Conservation (phyloP, 2,113 vertebrate species). For the Phycodurus eques region DNA sequence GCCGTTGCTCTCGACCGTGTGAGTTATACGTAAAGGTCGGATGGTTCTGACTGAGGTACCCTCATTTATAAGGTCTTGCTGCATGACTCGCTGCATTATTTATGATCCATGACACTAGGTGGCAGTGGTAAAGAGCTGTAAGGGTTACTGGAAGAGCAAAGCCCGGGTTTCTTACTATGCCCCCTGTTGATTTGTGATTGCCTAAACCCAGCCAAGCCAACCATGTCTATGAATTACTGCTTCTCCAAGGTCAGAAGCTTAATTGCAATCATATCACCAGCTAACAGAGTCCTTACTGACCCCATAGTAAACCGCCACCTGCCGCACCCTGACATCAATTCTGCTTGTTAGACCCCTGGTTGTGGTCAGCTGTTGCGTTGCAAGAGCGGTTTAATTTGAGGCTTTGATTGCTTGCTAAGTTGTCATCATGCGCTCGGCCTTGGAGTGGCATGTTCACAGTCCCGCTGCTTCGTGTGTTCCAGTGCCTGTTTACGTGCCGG, state of each 20-base stretch:
- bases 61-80: slow-evolving; percentile 6
- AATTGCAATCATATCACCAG: slow-evolving; percentile 22
- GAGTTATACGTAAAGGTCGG: slow-evolving; percentile 2
- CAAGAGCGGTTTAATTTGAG: slow-evolving; percentile 20
- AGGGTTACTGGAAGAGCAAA: slow-evolving; percentile 1
- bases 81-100: slow-evolving; percentile 6
- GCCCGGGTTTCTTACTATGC: background rate
- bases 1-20: background rate
- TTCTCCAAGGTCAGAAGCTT: slow-evolving; percentile 15
- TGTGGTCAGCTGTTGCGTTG: slow-evolving; percentile 6
- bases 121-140: background rate
- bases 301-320: slow-evolving; percentile 1
- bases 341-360: slow-evolving; percentile 22
- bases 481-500: slow-evolving; percentile 50
- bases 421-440: slow-evolving; percentile 34
- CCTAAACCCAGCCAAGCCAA: background rate
- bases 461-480: slow-evolving; percentile 24
- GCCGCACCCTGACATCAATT: slow-evolving; percentile 13
- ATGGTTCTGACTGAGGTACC: background rate
- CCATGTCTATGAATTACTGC: background rate
- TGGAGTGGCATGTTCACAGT: slow-evolving; percentile 42
- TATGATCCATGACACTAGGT: background rate
- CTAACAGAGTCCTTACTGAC: slow-evolving; percentile 10
- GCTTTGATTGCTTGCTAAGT: slow-evolving; percentile 36
- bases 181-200: background rate